Base-by-base conservation (phyloP, 2,888 invertebrate species). In the Plebejus melissa region DNA sequence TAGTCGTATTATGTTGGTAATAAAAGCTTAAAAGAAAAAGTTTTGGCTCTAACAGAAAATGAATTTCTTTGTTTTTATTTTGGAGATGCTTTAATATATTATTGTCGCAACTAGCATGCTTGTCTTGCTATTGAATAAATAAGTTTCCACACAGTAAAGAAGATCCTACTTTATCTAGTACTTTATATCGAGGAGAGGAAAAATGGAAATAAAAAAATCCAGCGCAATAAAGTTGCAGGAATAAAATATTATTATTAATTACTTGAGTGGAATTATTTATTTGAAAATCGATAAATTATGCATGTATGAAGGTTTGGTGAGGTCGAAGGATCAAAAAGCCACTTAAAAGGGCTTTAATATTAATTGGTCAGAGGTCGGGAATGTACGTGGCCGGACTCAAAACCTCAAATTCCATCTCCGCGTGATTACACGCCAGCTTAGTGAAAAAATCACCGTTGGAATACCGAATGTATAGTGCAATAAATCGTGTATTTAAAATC, bases 321-420 rank as follows among this genome's bases (percentile, higher is more conserved):
- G 32, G 32, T 65, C 65, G 4, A 65, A 65, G 65, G 65, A 65
- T 65, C 65, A 36, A 13, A 65, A 36, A 36, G 65, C 32, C 32
- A 65, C 65, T 65, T 65, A 5, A 65, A 65, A 65, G 65, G 65
- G 32, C 65, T 16, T 65, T 65, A 65, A 65, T 65, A 65, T 65
- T 32, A 36, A 65, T 65, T 65, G 65, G 9, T n/a, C 28, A 32
- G 7, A 65, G 65, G 65, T 65, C 32, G 65, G 65, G 65, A 65
- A 32, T 65, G 65, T 36, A 65, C 32, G 65, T 65, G 65, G 32
- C 16, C 32, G 9, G 65, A 32, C 65, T 32, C 16, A 36, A 65
- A 65, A 32, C 65, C 65, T 32, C 32, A 9, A 28, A 60, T 9
- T 60, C 11, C 22, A 28, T 60, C 60, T 28, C 9, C 60, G 28